A percentile compares a stretch with the other conserved stretches of the same genome.
Evolutionary conservation across 2,113 vertebrate species (phyloP).

Genomic region (Fulica atra): DNA sequence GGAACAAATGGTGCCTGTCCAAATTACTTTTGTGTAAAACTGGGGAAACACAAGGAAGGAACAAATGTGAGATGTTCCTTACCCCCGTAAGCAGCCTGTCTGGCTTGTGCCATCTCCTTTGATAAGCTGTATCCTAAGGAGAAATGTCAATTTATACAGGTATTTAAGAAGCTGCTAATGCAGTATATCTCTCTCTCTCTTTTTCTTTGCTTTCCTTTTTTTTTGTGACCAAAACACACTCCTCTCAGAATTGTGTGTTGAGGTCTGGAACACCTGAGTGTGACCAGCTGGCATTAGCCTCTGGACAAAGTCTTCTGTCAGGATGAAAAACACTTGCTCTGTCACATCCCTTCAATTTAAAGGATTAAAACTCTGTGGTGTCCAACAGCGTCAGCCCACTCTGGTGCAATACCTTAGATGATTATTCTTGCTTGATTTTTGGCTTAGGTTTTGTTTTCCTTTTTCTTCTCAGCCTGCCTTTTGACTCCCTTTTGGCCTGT

Average conservation of each 20-base stretch:
- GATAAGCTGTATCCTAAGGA: background rate
- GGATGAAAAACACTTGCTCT: background rate
- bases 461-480: background rate
- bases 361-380: background rate
- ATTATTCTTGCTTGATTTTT: background rate
- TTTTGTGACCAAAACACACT: background rate
- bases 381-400: background rate
- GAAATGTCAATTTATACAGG: background rate
- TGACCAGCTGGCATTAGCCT: background rate
- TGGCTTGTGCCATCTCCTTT: background rate
- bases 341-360: background rate
- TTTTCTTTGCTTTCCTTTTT: background rate
- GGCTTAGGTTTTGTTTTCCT: background rate
- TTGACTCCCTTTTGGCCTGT: background rate
- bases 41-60: background rate
- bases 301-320: background rate
- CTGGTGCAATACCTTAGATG: background rate
- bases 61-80: background rate
- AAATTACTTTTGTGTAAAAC: background rate
- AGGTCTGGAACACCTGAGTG: background rate
- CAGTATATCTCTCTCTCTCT: background rate
- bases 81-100: background rate
- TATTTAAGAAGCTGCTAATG: background rate
- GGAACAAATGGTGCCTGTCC: background rate
- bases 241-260: background rate